These are phyloP conservation scores for Eucidaris tribuloides DNA, from an alignment of 35 echinoderm and acorn worm species.

Conservation along the genomic window DNA sequence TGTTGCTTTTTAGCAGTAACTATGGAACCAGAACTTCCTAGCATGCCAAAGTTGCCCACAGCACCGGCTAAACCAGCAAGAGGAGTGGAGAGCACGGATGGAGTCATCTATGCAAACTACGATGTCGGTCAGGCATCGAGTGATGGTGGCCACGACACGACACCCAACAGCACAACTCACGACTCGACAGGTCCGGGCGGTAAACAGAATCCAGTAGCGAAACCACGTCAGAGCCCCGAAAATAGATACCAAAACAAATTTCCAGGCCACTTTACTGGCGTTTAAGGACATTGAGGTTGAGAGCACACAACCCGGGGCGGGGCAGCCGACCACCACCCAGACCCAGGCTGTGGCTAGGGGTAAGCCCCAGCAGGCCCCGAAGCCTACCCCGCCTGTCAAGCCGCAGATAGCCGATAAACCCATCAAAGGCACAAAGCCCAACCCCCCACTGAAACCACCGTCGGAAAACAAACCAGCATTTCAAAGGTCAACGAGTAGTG, in stretches of 20 bases:
- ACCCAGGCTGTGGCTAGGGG: neutral
- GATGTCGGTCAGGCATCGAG: neutral
- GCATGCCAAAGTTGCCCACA: neutral
- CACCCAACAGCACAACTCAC: neutral
- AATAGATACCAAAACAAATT: neutral
- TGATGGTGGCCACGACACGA: neutral
- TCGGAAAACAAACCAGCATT: too few species aligned
- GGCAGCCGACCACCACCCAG: neutral
- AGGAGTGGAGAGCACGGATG: neutral
- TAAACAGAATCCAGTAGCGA: neutral
- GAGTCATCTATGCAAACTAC: neutral
- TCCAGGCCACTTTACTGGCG: neutral
- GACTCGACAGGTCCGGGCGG: neutral
- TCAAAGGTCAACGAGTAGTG: too few species aligned
- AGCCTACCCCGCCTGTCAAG: neutral
- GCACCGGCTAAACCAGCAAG: neutral
- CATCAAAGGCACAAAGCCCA: neutral
- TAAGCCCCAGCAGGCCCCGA: neutral
- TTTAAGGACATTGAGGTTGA: constrained; percentile 20
- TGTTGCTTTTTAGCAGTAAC: too few species aligned
- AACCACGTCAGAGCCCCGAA: neutral
- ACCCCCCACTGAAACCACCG: neutral
- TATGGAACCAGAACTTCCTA: neutral
- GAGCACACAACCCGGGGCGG: too few species aligned
- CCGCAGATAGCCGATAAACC: constrained; percentile 11